These are phyloP conservation scores for Myrmecobius fasciatus DNA, from an alignment of 2,113 vertebrate species.

Conservation along the genomic window DNA sequence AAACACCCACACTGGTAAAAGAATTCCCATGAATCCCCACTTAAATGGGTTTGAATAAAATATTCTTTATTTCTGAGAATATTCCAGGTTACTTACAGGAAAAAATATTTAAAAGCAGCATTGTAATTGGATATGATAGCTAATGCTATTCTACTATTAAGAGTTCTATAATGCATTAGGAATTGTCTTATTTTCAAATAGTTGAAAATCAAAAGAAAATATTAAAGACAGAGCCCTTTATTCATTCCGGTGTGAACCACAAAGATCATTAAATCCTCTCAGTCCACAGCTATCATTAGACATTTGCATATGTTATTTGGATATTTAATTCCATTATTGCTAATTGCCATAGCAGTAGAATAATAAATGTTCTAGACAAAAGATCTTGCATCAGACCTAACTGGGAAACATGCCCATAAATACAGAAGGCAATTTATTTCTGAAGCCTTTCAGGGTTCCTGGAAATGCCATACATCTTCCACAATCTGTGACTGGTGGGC, in stretches of 20 bases:
- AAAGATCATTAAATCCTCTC: slow-evolving; percentile 49
- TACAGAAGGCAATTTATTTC: slow-evolving; percentile 1
- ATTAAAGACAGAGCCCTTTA: slow-evolving; percentile 49
- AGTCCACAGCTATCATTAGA: slow-evolving; percentile 56
- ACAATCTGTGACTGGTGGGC: slow-evolving; percentile 45
- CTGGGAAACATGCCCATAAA: slow-evolving; percentile 19
- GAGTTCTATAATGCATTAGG: slow-evolving; percentile 18
- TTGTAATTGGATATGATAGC: slow-evolving; percentile 35
- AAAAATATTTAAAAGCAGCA: slow-evolving; percentile 51
- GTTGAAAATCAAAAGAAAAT: slow-evolving; percentile 36
- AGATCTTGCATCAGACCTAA: slow-evolving; percentile 39
- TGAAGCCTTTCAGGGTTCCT: slow-evolving; percentile 57
- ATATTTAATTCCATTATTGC: slow-evolving; percentile 52
- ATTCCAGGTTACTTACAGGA: slow-evolving; percentile 52
- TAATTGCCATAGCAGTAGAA: slow-evolving; percentile 41
- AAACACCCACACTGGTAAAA: slow-evolving; percentile 57
- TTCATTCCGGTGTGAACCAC: slow-evolving; percentile 61
- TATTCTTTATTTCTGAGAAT: slow-evolving; percentile 55
- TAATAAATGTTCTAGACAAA: slow-evolving; percentile 45
- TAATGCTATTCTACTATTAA: slow-evolving; percentile 17
- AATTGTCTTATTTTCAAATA: slow-evolving; percentile 19
- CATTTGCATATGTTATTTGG: slow-evolving; percentile 63
- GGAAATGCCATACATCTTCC: slow-evolving; percentile 64
- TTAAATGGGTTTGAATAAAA: slow-evolving; percentile 60
- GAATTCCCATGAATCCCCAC: slow-evolving; percentile 38